Evolutionary conservation across 2,113 vertebrate genomes (phyloP), one percentile per base, ranked within the genome.

Genomic region (Desmodus rotundus): DNA sequence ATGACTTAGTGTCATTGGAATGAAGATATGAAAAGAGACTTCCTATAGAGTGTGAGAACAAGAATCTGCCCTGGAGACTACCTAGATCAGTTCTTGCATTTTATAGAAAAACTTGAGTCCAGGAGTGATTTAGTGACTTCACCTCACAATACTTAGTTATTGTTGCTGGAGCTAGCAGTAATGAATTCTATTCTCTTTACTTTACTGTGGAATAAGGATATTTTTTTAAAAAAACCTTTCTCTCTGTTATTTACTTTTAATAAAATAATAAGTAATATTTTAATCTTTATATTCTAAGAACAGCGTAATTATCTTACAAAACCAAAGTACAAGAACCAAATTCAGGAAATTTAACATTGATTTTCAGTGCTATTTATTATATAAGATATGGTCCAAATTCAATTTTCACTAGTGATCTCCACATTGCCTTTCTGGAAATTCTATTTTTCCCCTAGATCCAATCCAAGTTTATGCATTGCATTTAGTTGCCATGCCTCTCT

Each of bases 51-150:
- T 92, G 3, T 50, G 43, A 93, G 38, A 89, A 70, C 7, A 91
- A 77, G 82, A 89, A 68, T 26, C 88, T 52, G 68, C 87, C 70
- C 33, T 67, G 22, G 22, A 70, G 26, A 74, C 76, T 82, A 82
- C 52, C 77, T 94, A 54, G 1, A 90, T 24, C 20, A 92, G n/a
- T 4, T 50, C 22, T 95, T 87, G 68, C 0, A 67, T 92, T 91
- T 87, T 88, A 54, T 28, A 84, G 63, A 87, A 94, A 93, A 94
- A 93, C 61, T 11, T 33, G 47, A 70, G 31, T 84, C 67, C 92
- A 20, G 41, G 26, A 87, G 9, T 72, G 58, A 93, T 87, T 95
- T 90, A 88, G 41, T 81, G 54, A 81, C 45, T 93, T 96, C 90
- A 70, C 81, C 10, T 61, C 28, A 24, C 31, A 73, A 52, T 70